Conservation (phyloP, 2,888 invertebrate genomes). For the Polydesmus complanatus region DNA sequence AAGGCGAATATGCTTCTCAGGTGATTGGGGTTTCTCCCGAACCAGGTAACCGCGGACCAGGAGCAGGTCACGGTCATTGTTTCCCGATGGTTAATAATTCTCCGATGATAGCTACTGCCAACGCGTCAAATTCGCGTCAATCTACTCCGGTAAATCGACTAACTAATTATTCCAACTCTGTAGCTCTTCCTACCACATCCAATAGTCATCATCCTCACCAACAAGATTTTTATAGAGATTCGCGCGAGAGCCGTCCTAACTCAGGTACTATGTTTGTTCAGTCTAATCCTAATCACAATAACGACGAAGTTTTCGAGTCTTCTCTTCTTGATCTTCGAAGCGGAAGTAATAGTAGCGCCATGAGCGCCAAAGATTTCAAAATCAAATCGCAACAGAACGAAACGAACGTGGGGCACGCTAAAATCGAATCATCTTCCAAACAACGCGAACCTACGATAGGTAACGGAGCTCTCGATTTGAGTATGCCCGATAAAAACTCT, state of each 20-base stretch:
- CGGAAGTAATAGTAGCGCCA: neutral
- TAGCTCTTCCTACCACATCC: neutral
- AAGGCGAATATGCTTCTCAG: constrained; percentile 84
- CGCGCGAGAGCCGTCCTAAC: no score
- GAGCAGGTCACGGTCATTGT: neutral
- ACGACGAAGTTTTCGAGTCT: neutral
- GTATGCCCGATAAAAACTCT: constrained; percentile 85
- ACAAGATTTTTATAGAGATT: neutral
- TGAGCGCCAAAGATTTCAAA: neutral
- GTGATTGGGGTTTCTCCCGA: constrained; percentile 41
- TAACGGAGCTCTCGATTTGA: constrained; percentile 52
- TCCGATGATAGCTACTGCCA: no score
- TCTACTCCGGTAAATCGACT: neutral
- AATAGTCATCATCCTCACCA: no score
- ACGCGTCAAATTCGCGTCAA: neutral
- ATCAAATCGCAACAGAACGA: neutral
- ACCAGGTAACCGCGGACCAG: neutral
- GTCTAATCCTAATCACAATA: neutral
- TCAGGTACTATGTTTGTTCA: neutral
- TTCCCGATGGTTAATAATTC: neutral
- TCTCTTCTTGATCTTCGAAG: constrained; percentile 1
- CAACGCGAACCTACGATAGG: neutral
- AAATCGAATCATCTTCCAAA: neutral
- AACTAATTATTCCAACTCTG: neutral
- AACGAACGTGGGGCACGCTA: neutral